Base-by-base conservation (phyloP, 2,888 invertebrate genomes). In the Melipona bicolor region DNA sequence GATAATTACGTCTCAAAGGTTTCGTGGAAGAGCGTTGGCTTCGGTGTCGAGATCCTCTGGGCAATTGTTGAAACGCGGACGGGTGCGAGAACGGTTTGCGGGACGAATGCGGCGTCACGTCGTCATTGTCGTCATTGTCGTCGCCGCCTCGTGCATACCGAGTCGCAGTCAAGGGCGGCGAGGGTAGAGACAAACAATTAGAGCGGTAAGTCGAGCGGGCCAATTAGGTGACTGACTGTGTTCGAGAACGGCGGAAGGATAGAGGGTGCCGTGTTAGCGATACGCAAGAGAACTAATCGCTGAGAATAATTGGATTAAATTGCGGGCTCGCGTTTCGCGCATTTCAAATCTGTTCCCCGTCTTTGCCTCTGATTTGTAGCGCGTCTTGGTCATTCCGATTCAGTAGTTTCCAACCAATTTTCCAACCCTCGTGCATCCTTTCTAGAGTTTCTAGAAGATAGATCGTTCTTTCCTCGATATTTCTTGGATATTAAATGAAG, bases 301-400 rank as follows among this genome's bases (percentile, higher is more conserved):
- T 73, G 81, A 83, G 90, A 87, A 91, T 91, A 89, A 91, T 91
- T 87, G 84, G 90, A 90, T 91, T 91, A 89, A 86, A 88, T 87
- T 85, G 83, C 62, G 79, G 77, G 77, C 61, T 83, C 80, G 77
- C 85, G 79, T 85, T 82, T 78, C 76, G 74, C 65, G 79, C 78
- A 70, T 73, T 77, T 77, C 84, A 64, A 75, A 76, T 67, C 69
- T 69, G 65, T 61, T 36, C n/a, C 15, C 65, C 49, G 64, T 43
- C 62, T 76, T 68, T 54, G 73, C 32, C 70, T 68, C 68, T 83
- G 71, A 78, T 78, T 83, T 68, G 61, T 65, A 68, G 56, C 54
- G 27, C 6, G 43, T 9, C 67, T 32, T 13, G 5, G 11, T 1
- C 11, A 32, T 62, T 32, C 17, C 62, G 19, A 27, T 27, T 43